A percentile compares a stretch with the other conserved stretches of the same genome.
phyloP scores from a whole-genome alignment of 1,140 invertebrate species.

The Acyrthosiphon pisum region DNA sequence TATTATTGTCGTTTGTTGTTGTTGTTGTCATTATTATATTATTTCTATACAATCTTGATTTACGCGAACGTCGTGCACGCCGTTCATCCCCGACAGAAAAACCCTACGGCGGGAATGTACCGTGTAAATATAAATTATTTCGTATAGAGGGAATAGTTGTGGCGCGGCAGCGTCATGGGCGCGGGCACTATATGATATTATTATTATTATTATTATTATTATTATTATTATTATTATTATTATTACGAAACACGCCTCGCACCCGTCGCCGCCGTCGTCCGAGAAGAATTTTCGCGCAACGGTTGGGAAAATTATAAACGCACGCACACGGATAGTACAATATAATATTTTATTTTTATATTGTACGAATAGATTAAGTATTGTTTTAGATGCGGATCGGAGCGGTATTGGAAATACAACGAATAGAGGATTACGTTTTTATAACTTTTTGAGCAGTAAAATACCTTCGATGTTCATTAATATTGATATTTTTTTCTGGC shows the following conservation, averaged over 20 bases:
- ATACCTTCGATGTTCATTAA: not conserved
- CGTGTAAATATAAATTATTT: not conserved
- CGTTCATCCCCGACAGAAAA: not conserved
- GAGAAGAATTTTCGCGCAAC: not conserved
- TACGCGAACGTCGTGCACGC: not conserved
- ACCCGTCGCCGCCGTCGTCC: not conserved
- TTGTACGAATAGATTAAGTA: not conserved
- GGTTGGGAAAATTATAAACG: not conserved
- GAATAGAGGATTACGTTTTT: no score
- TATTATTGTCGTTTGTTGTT: not conserved
- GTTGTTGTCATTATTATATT: not conserved
- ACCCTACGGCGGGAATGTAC: not conserved
- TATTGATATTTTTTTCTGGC: no score
- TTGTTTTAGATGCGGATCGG: not conserved
- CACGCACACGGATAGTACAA: no score
- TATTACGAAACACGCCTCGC: not conserved
- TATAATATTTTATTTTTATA: no score
- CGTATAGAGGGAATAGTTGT: not conserved
- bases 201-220: not conserved
- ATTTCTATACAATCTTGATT: constrained; percentile 7
- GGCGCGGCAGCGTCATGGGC: not conserved
- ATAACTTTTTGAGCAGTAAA: not conserved
- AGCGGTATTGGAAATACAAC: no score
- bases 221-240: not conserved
- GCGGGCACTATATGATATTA: not conserved